These are phyloP conservation scores for Taurulus bubalis DNA, from an alignment of 2,113 vertebrate genomes.

Conservation along the genomic window DNA sequence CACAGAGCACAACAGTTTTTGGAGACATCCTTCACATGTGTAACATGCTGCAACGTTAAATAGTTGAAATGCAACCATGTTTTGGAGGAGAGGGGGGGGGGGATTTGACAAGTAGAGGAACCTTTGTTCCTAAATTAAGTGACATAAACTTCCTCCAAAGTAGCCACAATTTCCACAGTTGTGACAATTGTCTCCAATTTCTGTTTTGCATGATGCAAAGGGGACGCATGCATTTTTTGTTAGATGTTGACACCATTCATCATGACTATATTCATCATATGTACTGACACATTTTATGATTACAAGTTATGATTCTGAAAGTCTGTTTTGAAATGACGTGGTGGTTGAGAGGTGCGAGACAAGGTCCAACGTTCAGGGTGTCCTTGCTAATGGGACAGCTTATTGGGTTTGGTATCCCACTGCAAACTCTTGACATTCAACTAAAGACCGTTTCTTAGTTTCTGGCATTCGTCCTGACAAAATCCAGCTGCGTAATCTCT, in stretches of 20 bases:
- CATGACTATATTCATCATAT: no score
- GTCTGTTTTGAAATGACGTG: conserved; percentile 2
- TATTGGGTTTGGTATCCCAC: neutral
- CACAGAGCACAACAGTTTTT: conserved; percentile 17
- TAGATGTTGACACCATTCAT: neutral
- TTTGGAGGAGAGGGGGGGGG: no score
- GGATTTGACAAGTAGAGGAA: neutral
- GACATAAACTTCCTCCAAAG: neutral
- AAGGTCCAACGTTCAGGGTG: neutral
- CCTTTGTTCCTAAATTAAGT: neutral
- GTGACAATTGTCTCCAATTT: neutral
- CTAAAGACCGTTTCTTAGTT: conserved; percentile 18
- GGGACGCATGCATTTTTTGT: neutral
- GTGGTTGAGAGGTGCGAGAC: neutral
- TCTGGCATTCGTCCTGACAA: conserved; percentile 33
- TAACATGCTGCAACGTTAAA: neutral
- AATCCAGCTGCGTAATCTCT: conserved; percentile 37
- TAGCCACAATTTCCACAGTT: neutral
- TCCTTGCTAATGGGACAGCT: neutral
- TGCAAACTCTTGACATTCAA: conserved; percentile 33
- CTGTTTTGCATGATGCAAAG: conserved; percentile 16
- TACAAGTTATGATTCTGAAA: neutral
- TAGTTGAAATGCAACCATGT: neutral
- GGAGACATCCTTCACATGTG: neutral
- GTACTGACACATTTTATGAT: neutral